These are phyloP conservation scores for Myotis vivesi DNA, from an alignment of 2,797 vertebrate genomes.

Conservation along the genomic window DNA sequence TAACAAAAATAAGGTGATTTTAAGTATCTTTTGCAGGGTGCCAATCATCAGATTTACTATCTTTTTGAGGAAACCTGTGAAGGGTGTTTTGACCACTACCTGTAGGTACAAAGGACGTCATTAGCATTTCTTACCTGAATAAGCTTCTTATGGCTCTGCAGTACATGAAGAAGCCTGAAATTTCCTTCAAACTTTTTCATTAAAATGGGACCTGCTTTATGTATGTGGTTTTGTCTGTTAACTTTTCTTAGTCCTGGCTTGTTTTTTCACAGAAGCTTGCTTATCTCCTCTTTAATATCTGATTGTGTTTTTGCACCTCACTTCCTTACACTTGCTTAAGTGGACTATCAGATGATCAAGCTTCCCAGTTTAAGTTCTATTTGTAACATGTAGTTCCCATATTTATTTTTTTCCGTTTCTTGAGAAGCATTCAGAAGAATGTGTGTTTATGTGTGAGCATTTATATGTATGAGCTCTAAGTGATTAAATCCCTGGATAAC, in stretches of 20 bases:
- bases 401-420: neutral
- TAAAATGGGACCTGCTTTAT: neutral
- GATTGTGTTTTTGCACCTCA: neutral
- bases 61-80: neutral
- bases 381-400: neutral
- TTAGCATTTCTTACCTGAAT: neutral
- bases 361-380: neutral
- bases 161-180: neutral
- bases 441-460: neutral
- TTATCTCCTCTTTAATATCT: neutral
- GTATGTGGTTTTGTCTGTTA: neutral
- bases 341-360: neutral
- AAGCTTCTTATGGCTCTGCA: neutral
- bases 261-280: neutral
- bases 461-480: neutral
- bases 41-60: neutral
- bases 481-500: neutral
- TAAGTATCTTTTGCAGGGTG: neutral
- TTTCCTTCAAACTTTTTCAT: neutral
- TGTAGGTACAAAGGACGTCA: neutral
- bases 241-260: neutral
- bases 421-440: neutral
- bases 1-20: constrained; percentile 19
- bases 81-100: neutral
- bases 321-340: neutral